These are phyloP conservation scores for Thyatira batis DNA, from an alignment of 2,888 invertebrate species.

Conservation along the genomic window DNA sequence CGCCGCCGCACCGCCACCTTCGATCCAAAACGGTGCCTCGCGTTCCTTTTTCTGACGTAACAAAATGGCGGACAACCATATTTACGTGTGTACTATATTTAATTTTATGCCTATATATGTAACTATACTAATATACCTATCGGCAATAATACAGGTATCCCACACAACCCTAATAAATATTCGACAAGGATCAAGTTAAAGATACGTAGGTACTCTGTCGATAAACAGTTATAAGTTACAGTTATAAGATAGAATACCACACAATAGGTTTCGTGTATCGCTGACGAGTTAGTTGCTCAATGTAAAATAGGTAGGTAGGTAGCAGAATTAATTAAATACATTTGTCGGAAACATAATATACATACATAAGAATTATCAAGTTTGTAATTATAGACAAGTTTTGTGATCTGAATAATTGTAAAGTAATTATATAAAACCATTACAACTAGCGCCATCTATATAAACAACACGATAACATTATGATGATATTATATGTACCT, in stretches of 20 bases:
- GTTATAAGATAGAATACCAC: conserved; percentile 27
- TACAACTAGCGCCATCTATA: conserved; percentile 22
- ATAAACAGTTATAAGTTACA: conserved; percentile 24
- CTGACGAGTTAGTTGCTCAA: conserved; percentile 12
- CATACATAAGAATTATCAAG: not conserved
- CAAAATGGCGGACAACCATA: conserved; percentile 68
- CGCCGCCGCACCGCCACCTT: conserved; percentile 28
- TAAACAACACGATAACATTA: not conserved
- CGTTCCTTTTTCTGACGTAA: conserved; percentile 72
- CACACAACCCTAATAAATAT: not conserved
- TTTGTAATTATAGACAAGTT: conserved; percentile 4
- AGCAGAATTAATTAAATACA: conserved; percentile 7
- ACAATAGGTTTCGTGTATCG: conserved; percentile 37
- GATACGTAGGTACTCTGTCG: not conserved
- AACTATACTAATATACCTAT: not conserved
- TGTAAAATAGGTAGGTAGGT: conserved; percentile 6
- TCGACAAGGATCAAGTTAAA: not conserved
- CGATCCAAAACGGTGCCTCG: conserved; percentile 63
- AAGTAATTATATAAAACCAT: not conserved
- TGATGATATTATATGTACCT: not conserved
- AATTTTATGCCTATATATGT: conserved; percentile 2
- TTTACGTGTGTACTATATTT: conserved; percentile 17
- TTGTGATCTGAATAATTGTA: not conserved
- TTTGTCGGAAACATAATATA: conserved; percentile 4
- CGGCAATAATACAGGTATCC: not conserved